A percentile compares a stretch with the other conserved stretches of the same genome.
phyloP scores from a whole-genome alignment of 2,113 vertebrate species.

The Gyps fulvus region DNA sequence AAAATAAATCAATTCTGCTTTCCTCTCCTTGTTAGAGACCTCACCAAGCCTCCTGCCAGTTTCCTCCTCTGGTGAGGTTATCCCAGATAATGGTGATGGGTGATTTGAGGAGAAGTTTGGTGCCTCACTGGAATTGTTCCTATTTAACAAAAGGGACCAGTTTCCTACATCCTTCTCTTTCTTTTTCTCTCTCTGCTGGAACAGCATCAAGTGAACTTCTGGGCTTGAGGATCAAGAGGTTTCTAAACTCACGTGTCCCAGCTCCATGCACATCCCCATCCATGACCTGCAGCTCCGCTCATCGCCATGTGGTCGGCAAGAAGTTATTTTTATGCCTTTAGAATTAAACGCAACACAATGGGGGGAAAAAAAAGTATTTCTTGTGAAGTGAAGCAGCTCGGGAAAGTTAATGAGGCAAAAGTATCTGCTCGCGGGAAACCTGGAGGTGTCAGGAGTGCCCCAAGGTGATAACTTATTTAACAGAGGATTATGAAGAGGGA shows the following conservation, averaged over 20 bases:
- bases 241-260: not conserved
- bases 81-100: not conserved
- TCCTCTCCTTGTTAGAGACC: not conserved
- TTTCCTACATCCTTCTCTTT: not conserved
- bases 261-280: not conserved
- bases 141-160: not conserved
- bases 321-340: not conserved
- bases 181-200: not conserved
- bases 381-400: not conserved
- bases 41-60: not conserved
- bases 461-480: not conserved
- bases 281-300: not conserved
- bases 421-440: not conserved
- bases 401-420: slow-evolving; percentile 4
- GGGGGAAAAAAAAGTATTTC: not conserved
- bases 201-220: not conserved
- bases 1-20: not conserved
- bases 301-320: accelerated
- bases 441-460: not conserved
- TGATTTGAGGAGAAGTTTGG: not conserved
- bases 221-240: not conserved
- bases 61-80: not conserved
- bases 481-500: not conserved
- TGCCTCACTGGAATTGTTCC: not conserved
- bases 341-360: not conserved